These are phyloP conservation scores for Himalopsyche phryganea DNA, from an alignment of 1,140 invertebrate genomes.

Conservation along the genomic window DNA sequence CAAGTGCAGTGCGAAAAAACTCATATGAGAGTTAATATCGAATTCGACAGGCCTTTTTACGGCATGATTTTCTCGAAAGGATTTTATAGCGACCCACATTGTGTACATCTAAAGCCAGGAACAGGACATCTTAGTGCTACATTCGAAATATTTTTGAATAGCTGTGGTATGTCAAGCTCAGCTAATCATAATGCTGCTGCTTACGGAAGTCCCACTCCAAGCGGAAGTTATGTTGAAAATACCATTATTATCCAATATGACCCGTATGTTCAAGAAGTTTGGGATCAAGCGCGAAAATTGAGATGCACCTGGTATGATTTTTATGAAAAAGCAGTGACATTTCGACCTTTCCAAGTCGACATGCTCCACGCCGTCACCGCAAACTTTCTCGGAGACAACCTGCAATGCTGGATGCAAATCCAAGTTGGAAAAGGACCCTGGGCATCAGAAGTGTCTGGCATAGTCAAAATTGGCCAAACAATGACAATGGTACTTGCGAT, in stretches of 20 bases:
- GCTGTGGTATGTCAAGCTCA: constrained; percentile 86
- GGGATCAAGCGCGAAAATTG: constrained; percentile 78
- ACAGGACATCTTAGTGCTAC: constrained; percentile 85
- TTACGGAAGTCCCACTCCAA: constrained; percentile 78
- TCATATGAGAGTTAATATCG: constrained; percentile 90
- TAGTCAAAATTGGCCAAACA: constrained; percentile 92
- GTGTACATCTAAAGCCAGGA: constrained; percentile 85
- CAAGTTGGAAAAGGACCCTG: constrained; percentile 92
- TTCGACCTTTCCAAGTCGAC: constrained; percentile 90
- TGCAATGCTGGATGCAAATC: constrained; percentile 96
- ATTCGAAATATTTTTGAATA: constrained; percentile 88
- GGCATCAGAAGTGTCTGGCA: constrained; percentile 91
- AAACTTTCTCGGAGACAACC: constrained; percentile 91
- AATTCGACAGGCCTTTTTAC: constrained; percentile 92
- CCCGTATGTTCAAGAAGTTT: constrained; percentile 89
- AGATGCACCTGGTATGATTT: constrained; percentile 93
- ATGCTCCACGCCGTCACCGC: constrained; percentile 91
- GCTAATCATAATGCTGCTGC: constrained; percentile 78
- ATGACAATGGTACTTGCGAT: constrained; percentile 96
- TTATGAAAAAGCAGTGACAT: constrained; percentile 91
- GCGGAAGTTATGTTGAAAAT: constrained; percentile 90
- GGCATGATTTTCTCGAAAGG: constrained; percentile 95
- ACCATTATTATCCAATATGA: constrained; percentile 95
- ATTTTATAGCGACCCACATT: constrained; percentile 86
- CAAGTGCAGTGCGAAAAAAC: constrained; percentile 96